Evolutionary conservation across 2,113 vertebrate species (phyloP).

Genomic region (Eidolon helvum): DNA sequence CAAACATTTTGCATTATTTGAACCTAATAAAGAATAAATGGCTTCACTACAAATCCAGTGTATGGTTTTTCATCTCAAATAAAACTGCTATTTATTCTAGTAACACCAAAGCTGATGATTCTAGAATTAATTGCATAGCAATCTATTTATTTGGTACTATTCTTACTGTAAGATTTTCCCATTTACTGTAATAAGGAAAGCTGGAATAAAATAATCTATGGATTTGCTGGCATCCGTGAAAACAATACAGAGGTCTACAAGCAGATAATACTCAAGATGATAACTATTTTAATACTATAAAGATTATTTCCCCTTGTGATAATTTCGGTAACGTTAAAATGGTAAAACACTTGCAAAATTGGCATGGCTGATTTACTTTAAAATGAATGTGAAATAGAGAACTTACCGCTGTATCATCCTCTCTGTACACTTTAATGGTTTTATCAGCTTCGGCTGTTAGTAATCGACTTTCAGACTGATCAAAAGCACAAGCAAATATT

Average conservation of each 20-base stretch:
- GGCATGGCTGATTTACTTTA: background rate
- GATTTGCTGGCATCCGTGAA: background rate
- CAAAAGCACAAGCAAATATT: slow-evolving; percentile 97
- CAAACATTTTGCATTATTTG: background rate
- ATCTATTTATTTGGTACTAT: background rate
- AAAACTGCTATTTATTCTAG: background rate
- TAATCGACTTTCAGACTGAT: slow-evolving; percentile 94
- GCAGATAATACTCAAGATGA: background rate
- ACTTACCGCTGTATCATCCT: slow-evolving; percentile 94
- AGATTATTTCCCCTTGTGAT: background rate
- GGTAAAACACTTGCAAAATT: background rate
- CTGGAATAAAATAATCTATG: background rate
- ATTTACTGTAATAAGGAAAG: background rate
- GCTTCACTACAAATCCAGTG: background rate
- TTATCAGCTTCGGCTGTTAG: slow-evolving; percentile 98
- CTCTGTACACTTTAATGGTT: slow-evolving; percentile 98
- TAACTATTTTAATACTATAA: background rate
- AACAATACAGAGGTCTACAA: background rate
- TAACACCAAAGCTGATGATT: background rate
- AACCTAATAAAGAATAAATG: background rate
- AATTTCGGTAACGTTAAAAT: slow-evolving; percentile 19
- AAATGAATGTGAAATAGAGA: background rate
- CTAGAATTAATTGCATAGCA: background rate
- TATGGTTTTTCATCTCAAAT: background rate
- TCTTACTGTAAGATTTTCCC: background rate